Base-by-base conservation (phyloP, 2,797 vertebrate species). In the Microhierax caerulescens region DNA sequence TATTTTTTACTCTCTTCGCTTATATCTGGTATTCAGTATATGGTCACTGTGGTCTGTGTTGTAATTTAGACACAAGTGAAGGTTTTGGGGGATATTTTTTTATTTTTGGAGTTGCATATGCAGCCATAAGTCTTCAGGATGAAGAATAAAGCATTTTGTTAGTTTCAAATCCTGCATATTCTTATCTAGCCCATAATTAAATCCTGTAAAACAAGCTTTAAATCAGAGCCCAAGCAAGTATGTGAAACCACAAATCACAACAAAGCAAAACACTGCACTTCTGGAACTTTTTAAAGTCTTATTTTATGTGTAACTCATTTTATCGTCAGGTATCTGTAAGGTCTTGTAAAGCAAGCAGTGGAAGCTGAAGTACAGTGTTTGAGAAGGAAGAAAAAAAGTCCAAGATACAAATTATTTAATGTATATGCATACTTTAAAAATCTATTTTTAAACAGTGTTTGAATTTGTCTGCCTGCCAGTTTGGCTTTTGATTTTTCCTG, bases 401-500 rank as follows among this genome's bases (percentile, higher is more conserved):
- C 64, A 60, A 85, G 83, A 57, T 34, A 32, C 1, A 3, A 72
- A 75, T 39, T 85, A 67, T 73, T 92, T 68, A 73, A 93, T 54
- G 37, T 75, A 67, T 51, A 25, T 74, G 9, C 37, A 10, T 75
- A 50, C 72, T 53, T 93, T 10, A 24, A 82, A 91, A 30, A 48
- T 60, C 48, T 77, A 32, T 53, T 94, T 96, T 96, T 74, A 57
- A 83, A 68, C 32, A 41, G 37, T 9, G 11, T 78, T 90, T 93
- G 48, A 56, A 85, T 93, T 91, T 64, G 47, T 70, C 83, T 92
- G 51, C 57, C 57, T 93, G 72, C 60, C 60, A 60, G 70, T 90
- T 91, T 73, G 81, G 74, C 59, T 90, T 95, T 39, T 56, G 60
- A 27, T 91, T 96, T 97, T 74, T 74, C 86, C 81, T 95, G 92